Evolutionary conservation across 2,797 vertebrate genomes (phyloP), one percentile per base, ranked within the genome.

Genomic region (Syncerus caffer): DNA sequence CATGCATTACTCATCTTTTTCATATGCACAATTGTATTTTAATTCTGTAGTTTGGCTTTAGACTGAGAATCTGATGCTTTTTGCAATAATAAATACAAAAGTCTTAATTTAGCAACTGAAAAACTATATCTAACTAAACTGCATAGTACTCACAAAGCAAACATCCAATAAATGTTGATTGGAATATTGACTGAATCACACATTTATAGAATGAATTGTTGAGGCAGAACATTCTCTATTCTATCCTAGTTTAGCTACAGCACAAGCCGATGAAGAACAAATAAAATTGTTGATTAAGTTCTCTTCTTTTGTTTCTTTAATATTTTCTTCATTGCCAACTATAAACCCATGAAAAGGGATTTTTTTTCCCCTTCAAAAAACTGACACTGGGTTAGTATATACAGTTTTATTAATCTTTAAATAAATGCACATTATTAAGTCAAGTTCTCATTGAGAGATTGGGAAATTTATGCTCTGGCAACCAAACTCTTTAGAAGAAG

Each of bases 101-200:
- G 27, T 78, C 78, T 92, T 94, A 64, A 83, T 94, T 74, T 98
- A 92, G 94, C 53, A 97, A 79, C 50, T 93, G 76, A 21, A 86
- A 94, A 95, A 84, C n/a, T 79, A 53, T 9, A 89, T n/a, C 34
- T 95, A 93, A 57, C 79, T 88, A 90, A 96, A 90, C 51, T 93
- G 14, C 47, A 58, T 19, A 57, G 21, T 19, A 45, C 11, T 42
- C 85, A 58, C 51, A 91, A 83, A 80, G 64, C 51, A 93, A 79
- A 95, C 6, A 90, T 74, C 42, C 67, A 38, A 31, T 90, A 79
- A 93, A 23, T 79, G 19, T 86, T 91, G 55, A 78, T 38, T 51
- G n/a, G 60, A 84, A 79, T 47, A 29, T 74, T 93, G 62, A 16
- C 45, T 78, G 67, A 93, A 92, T 85, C 58, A 58, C 53, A 38